phyloP scores from a whole-genome alignment of 2,888 invertebrate species.

The Drosophila mimetica region DNA sequence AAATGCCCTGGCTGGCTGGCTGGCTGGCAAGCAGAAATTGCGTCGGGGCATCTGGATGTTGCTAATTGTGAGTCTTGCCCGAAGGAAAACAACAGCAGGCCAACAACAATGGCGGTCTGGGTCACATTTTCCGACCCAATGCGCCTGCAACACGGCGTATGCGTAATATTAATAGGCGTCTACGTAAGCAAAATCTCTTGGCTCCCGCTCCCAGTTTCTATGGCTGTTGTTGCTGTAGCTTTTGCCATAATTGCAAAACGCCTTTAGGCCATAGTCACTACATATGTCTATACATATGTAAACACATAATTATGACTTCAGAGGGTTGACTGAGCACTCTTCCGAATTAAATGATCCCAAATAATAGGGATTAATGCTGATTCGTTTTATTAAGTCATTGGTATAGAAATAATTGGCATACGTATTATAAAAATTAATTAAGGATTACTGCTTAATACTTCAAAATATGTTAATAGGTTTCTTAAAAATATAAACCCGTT shows the following conservation, averaged over 20 bases:
- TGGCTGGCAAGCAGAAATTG: constrained; percentile 15
- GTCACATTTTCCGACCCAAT: constrained; percentile 58
- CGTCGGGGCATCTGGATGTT: constrained; percentile 18
- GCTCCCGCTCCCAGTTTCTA: constrained; percentile 23
- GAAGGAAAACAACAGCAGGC: constrained; percentile 24
- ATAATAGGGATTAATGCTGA: constrained; percentile 4
- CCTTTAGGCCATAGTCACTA: constrained; percentile 44
- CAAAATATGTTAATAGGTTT: too few relatives aligned
- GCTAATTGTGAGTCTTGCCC: constrained; percentile 38
- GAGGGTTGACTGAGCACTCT: constrained; percentile 6
- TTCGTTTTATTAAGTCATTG: not conserved
- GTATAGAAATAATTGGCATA: not conserved
- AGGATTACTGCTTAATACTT: too few relatives aligned
- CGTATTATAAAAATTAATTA: too few relatives aligned
- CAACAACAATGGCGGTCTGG: constrained; percentile 28
- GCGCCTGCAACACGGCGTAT: constrained; percentile 57
- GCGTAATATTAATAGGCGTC: constrained; percentile 71
- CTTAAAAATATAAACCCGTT: too few relatives aligned
- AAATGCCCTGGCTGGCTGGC: constrained; percentile 39
- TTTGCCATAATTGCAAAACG: constrained; percentile 59
- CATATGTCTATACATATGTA: constrained; percentile 22
- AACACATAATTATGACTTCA: constrained; percentile 11
- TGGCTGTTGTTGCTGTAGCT: constrained; percentile 27
- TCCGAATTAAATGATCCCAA: constrained; percentile 3
- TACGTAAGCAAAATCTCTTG: constrained; percentile 45